Evolutionary conservation across 2,888 invertebrate species (phyloP), one percentile per base, ranked within the genome.

Genomic region (Linyphia triangularis): DNA sequence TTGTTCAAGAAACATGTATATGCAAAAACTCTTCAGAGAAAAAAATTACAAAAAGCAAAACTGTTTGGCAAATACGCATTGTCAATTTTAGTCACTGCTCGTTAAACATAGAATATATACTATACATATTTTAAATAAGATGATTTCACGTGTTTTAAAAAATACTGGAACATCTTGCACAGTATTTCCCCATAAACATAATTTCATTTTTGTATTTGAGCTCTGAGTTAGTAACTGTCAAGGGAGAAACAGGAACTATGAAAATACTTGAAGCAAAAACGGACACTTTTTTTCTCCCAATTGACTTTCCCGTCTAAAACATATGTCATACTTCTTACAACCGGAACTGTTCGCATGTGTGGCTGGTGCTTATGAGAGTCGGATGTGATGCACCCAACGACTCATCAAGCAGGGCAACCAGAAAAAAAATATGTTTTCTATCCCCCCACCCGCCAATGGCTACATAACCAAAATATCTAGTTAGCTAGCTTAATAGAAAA

Each of bases 301-400:
- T 16, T 51, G 51, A 51, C 51, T 16, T 51, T 26, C n/a, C 26
- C 51, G 13, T 19, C 28, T 16, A 28, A 26, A 72, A 72, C 72
- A 72, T 28, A 28, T 72, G 72, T 72, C 57, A 72, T 72, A 28
- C 72, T 72, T 72, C 72, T 57, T 51, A 19, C 26, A 51, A n/a
- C 57, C 72, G 72, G 51, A 72, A 43, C 72, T 67, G 67, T 72
- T 72, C 57, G 51, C 72, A 16, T 51, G 43, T 28, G 37, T 57
- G 61, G 61, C 3, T 61, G 6, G 24, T 22, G 72, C 51, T 57
- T 43, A 72, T 72, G 72, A 72, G 72, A 72, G 28, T 72, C 72
- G 72, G 72, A 72, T 40, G 22, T 57, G 72, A n/a, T 65, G 51
- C 51, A 19, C 9, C n/a, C 16, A 72, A 72, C 72, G 72, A 22